Evolutionary conservation across 2,797 vertebrate species (phyloP), one percentile per base, ranked within the genome.

Genomic region (Carduelis carduelis): DNA sequence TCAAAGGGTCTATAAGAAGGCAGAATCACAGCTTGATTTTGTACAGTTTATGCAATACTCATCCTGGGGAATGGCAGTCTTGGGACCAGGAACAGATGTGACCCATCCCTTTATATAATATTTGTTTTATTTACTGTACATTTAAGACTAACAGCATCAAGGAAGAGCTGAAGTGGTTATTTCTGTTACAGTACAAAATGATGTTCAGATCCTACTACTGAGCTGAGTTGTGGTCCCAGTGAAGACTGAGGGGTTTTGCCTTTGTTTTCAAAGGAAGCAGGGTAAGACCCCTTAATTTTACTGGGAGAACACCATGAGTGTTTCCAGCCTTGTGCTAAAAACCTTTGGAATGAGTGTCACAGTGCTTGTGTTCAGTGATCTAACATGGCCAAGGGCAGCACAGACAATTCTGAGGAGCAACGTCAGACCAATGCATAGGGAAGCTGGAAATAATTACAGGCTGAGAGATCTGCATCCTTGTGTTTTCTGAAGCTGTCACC

Each of bases 1-100:
- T 82, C 18, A 26, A 27, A 39, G 55, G 66, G n/a, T 65, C 78
- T 71, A 1, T 56, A 90, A 82, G 79, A 32, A 30, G 68, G 93
- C 69, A 97, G 91, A 95, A 94, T 94, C 70, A 78, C 69, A 96
- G 75, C 57, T 34, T 93, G 32, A 16, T 92, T 97, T 93, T 92
- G 64, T 81, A 84, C 34, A 96, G 81, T 56, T 39, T 84, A 81
- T 37, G 63, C 64, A 95, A 49, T 82, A 52, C 70, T 83, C 19
- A 63, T 83, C 91, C 89, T 77, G 81, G 80, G 71, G 69, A 90
- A 90, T 55, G 83, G 44, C 91, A 89, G 86, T 79, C 83, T 44
- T 71, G 28, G 91, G 96, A 97, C 64, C 68, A 75, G 95, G 87
- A 91, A 83, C 49, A 95, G 92, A 92, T 1, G 0, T 47, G 52